Percentiles rank a stretch among this genome's conserved stretches.
phyloP scores from a whole-genome alignment of 2,113 vertebrate species.

The cat (Felis catus) region DNA sequence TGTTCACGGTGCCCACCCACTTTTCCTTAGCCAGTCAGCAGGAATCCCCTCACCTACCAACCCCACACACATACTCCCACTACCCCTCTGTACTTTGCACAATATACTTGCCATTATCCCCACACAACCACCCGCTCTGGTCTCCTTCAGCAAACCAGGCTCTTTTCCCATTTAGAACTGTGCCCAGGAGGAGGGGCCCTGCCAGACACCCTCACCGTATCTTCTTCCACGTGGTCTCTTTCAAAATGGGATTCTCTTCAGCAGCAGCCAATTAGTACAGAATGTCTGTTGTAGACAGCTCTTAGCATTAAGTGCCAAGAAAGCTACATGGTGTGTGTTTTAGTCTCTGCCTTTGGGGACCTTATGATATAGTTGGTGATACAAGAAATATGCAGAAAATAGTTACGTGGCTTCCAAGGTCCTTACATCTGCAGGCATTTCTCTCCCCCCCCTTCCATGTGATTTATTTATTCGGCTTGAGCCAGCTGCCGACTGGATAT shows the following conservation, averaged over 20 bases:
- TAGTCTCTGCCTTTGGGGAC: not conserved
- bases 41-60: not conserved
- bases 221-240: not conserved
- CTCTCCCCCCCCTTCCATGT: not conserved
- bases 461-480: not conserved
- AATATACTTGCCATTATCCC: not conserved
- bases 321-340: not conserved
- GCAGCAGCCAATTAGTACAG: not conserved
- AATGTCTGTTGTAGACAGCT: not conserved
- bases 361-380: not conserved
- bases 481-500: not conserved
- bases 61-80: fast-evolving
- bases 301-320: not conserved
- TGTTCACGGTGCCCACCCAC: not conserved
- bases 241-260: not conserved
- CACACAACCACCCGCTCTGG: not conserved
- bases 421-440: not conserved
- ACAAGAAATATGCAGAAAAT: not conserved
- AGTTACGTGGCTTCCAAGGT: not conserved
- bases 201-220: not conserved
- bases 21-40: not conserved
- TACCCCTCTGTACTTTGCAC: fast-evolving
- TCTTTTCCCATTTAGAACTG: not conserved
- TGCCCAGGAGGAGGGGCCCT: not conserved
- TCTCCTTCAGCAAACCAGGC: not conserved